Evolutionary conservation across 2,797 vertebrate genomes (phyloP).

Genomic region (Microctenopoma steveboyesi): DNA sequence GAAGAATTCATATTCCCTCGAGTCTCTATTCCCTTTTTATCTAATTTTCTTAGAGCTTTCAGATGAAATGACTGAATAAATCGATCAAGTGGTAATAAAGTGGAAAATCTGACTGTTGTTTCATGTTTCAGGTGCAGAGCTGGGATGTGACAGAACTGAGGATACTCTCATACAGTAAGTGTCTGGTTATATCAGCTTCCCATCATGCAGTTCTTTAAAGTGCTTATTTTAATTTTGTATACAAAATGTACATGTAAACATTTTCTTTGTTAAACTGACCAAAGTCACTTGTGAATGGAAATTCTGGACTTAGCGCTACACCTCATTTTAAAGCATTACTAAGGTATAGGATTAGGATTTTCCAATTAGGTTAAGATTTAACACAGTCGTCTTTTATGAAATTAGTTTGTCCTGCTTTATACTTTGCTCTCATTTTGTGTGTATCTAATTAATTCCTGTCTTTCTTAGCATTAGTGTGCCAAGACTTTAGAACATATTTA

Average conservation of each 20-base stretch:
- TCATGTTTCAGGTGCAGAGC: slow-evolving; percentile 83
- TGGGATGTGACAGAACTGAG: slow-evolving; percentile 86
- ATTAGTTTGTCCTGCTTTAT: slow-evolving; percentile 78
- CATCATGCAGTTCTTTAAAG: slow-evolving; percentile 40
- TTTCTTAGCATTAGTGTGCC: slow-evolving; percentile 69
- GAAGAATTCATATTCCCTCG: slow-evolving; percentile 43
- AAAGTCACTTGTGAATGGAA: slow-evolving; percentile 47
- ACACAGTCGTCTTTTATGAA: slow-evolving; percentile 70
- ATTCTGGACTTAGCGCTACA: slow-evolving; percentile 50
- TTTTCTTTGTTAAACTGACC: slow-evolving; percentile 63
- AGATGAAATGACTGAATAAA: slow-evolving; percentile 55
- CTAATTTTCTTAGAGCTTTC: slow-evolving; percentile 64
- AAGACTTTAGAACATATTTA: slow-evolving; percentile 67
- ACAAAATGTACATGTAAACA: slow-evolving; percentile 8
- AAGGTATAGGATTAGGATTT: slow-evolving; percentile 70
- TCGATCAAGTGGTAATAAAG: slow-evolving; percentile 50
- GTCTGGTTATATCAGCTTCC: slow-evolving; percentile 42
- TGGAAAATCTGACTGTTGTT: slow-evolving; percentile 65
- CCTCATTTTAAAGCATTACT: slow-evolving; percentile 71
- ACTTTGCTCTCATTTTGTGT: slow-evolving; percentile 73
- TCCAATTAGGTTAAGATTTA: slow-evolving; percentile 76
- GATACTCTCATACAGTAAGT: slow-evolving; percentile 82
- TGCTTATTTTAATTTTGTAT: slow-evolving; percentile 35
- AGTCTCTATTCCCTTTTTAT: slow-evolving; percentile 66
- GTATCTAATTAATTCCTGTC: slow-evolving; percentile 75